Evolutionary conservation across 2,113 vertebrate genomes (phyloP), one percentile per base, ranked within the genome.

Genomic region (Zosterops borbonicus): DNA sequence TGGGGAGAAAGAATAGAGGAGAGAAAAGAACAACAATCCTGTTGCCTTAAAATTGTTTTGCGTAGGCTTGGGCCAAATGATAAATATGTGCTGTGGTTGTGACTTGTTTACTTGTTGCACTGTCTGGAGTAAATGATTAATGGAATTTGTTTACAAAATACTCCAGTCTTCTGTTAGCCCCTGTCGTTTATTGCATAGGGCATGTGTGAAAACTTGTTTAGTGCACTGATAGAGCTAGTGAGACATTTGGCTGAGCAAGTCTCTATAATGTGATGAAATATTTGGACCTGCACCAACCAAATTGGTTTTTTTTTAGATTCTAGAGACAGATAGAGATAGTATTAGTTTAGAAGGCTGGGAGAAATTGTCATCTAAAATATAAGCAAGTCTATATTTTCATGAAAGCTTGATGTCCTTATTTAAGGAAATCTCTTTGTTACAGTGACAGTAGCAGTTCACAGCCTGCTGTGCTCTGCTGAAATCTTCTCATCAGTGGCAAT

Each of bases 101-200:
- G 1, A 44, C 53, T 85, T 68, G 44, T 33, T 89, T 74, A 82
- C 60, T 80, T 74, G 35, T 82, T 90, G 44, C 35, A 25, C 28
- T 78, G 27, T 84, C 77, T 87, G 78, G 46, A 82, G 41, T 35
- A 89, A 92, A 82, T 74, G 2, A 25, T 82, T 47, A 42, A 55
- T 79, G 65, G 52, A 75, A 44, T 91, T 92, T 94, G 35, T 67
- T 92, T 91, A 78, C 70, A 67, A 83, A 92, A 85, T 63, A 58
- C 19, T 78, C 16, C 25, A 42, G 52, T 39, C 37, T 85, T 88
- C 14, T 23, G 20, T 86, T 86, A 53, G 47, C 42, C 49, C 20
- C 17, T 82, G 39, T 84, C 14, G 9, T 77, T 79, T 91, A 24
- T 73, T 89, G 50, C 2, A 0, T 49, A 50, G n/a, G 41, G 24